Base-by-base conservation (phyloP, 2,797 vertebrate species). In the Picus viridis region DNA sequence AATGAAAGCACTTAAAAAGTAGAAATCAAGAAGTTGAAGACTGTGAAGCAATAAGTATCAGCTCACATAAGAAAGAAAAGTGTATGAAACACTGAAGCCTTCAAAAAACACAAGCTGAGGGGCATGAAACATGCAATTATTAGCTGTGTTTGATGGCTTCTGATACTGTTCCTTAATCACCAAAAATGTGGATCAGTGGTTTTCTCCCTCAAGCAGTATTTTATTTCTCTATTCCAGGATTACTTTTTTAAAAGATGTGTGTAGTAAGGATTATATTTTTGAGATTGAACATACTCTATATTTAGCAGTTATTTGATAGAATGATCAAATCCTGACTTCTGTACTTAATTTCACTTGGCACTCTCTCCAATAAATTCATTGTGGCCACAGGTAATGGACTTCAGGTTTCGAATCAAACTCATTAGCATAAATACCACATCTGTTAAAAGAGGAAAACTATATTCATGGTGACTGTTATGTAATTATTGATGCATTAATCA, bases 381-480 rank as follows among this genome's bases (percentile, higher is more conserved):
- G 23, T 77, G 39, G 56, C 56, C 53, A 58, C 51, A 77, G 43
- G 76, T 80, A 79, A 75, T 56, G 36, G 56, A 51, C 36, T 80
- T 69, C 2, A 41, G 18, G 29, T 74, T 93, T 91, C 90, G 75
- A 83, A 80, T 90, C 23, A 80, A 89, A 54, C n/a, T 75, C 30
- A 16, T 82, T 93, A 72, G 18, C 20, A 19, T 77, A 70, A 80
- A 83, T 65, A n/a, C 30, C 17, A 24, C 61, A 16, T 71, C 14
- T 89, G 87, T 92, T 85, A 39, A 69, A 84, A 83, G 39, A 91
- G 12, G 30, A 71, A 63, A 83, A 49, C 39, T 89, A 2, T 82
- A 30, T 90, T 90, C 59, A 76, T 93, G n/a, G n/a, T 89, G 90
- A 90, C 78, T 41, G 63, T 80, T 87, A 32, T 65, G 20, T 87